Percentiles rank a stretch among this genome's conserved stretches.
Conservation (phyloP, 2,113 vertebrate genomes). For the Pygoscelis antarcticus region DNA sequence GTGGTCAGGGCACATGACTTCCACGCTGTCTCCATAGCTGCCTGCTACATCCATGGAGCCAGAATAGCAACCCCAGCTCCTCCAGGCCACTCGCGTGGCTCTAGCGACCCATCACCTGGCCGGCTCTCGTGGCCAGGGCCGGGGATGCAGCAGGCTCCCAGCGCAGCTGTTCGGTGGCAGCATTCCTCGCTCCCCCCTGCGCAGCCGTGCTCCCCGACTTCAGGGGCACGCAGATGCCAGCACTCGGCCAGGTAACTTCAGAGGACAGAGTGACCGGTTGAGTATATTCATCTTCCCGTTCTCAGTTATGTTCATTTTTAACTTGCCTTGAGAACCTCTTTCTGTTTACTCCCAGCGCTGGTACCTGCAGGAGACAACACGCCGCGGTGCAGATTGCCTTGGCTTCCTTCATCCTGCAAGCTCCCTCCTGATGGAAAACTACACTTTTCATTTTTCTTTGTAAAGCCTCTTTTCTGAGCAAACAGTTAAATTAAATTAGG, state of each 20-base stretch:
- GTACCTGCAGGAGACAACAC: neutral
- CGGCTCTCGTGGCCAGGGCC: accelerated
- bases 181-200: neutral
- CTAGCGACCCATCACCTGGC: neutral
- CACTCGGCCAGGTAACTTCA: neutral
- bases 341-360: neutral
- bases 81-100: neutral
- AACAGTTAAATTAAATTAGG: neutral
- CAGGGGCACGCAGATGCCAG: accelerated
- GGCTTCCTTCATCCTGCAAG: neutral
- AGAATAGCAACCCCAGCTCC: neutral
- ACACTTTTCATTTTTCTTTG: neutral
- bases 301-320: neutral
- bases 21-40: slow-evolving; percentile 29
- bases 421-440: neutral
- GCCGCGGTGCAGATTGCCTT: accelerated
- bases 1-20: slow-evolving; percentile 47
- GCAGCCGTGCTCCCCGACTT: accelerated
- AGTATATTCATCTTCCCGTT: neutral
- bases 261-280: neutral
- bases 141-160: neutral
- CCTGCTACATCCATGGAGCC: neutral
- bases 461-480: neutral
- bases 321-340: neutral
- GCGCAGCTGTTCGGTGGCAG: accelerated